Conservation (phyloP, 2,888 invertebrate genomes). For the Cylindroiulus punctatus region DNA sequence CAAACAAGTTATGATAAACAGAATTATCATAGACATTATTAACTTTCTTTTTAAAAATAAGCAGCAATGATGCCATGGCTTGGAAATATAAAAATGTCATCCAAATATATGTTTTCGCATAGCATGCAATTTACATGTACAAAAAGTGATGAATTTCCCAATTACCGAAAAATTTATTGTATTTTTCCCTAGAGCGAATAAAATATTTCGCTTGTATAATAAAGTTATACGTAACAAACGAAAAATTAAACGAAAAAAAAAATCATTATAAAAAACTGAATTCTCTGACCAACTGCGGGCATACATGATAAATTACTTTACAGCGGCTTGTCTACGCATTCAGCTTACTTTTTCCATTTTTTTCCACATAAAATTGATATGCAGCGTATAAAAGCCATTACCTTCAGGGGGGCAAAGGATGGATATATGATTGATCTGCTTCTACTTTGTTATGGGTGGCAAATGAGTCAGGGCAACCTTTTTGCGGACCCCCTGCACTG, state of each 20-base stretch:
- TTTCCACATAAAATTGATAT: constrained; percentile 6
- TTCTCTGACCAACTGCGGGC: constrained; percentile 1
- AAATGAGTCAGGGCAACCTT: not conserved
- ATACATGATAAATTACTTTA: constrained; percentile 35
- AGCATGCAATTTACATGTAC: too few relatives aligned
- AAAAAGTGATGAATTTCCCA: not conserved
- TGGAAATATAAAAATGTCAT: too few relatives aligned
- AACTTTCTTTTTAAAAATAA: too few relatives aligned
- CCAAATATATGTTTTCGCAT: too few relatives aligned
- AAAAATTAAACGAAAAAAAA: not conserved
- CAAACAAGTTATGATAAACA: too few relatives aligned
- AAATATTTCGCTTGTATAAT: not conserved
- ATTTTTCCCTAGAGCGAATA: not conserved
- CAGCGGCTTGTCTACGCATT: not conserved
- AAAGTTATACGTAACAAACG: not conserved
- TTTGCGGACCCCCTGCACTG: not conserved
- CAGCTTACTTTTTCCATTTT: constrained; percentile 1
- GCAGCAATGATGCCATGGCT: too few relatives aligned
- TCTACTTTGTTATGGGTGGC: not conserved
- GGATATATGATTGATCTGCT: constrained; percentile 33
- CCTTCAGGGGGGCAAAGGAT: constrained; percentile 6
- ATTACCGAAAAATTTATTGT: not conserved
- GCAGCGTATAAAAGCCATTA: constrained; percentile 43
- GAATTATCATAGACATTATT: too few relatives aligned
- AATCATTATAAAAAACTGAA: not conserved